Base-by-base conservation (phyloP, 2,113 vertebrate genomes). In the Podiceps cristatus region DNA sequence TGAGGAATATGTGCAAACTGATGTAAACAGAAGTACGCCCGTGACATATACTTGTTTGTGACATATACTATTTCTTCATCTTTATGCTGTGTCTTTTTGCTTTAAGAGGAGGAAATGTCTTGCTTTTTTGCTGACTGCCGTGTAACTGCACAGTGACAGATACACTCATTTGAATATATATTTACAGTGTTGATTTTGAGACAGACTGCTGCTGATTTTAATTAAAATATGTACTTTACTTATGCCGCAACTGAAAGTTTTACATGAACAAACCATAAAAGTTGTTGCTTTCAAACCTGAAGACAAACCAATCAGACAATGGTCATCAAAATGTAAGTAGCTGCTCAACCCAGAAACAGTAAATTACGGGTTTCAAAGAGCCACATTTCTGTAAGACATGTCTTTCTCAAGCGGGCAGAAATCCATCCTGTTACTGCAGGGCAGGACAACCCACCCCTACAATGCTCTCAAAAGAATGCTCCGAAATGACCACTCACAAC, bases 381-480 rank as follows among this genome's bases (percentile, higher is more conserved):
- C 10, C 8, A 4, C 28, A 1, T 8, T 37, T n/a, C 77, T 11
- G n/a, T 28, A n/a, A 24, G 5, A 5, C 1, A 5, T 1, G 4
- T 22, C 37, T 8, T 40, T 37, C 74, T 31, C n/a, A 8, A 44
- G n/a, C 29, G n/a, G 42, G 42, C 13, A 44, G 33, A 40, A 59
- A 52, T 5, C 10, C 74, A 59, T 67, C 23, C 68, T 49, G 40
- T 8, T 22, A 45, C 64, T 6, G 25, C 18, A 37, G 0, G 2
- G n/a, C 1, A 29, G 29, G 19, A 27, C 22, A 58, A 27, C 35
- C 50, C 25, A 10, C 16, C 50, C 42, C 19, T 11, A 5, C 6
- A 20, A 14, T 17, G 18, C 9, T 25, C 49, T 25, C 66, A 20
- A 4, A 35, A 27, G 42, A 3, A 37, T 1, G 14, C 35, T 71